Base-by-base conservation (phyloP, 2,888 invertebrate genomes). In the Leucophora obtusa region DNA sequence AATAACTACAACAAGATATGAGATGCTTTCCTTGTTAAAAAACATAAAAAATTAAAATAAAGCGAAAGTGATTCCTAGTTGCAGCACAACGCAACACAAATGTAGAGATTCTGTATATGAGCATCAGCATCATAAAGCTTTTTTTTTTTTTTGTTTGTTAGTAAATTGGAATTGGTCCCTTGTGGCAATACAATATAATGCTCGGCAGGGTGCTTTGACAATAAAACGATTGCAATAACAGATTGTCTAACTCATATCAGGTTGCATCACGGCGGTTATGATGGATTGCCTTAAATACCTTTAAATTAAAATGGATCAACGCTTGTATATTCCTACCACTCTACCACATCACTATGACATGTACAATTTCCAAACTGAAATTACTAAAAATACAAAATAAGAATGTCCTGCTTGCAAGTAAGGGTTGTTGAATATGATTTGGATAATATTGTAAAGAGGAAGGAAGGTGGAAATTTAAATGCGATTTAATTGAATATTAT, bases 161-260 rank as follows among this genome's bases (percentile, higher is more conserved):
- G 28, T 82, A 84, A 84, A 83, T 85, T 84, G 83, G 88, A 90
- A 90, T 90, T 89, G 90, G 89, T 90, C 90, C 90, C 90, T 89
- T 89, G 90, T 88, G 90, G 87, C 89, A 87, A 85, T 85, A 86
- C 90, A 89, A 90, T 89, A 89, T 88, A 89, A 89, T 85, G 87
- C 90, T 86, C 88, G 86, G 86, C 89, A 86, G 89, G 90, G 88
- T 83, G 84, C 71, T 77, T 33, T 72, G 70, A 74, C 78, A 71
- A 80, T 80, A 65, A 58, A 79, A 84, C 86, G 87, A 87, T 87
- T 87, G 89, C 86, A 86, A 81, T 85, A 88, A 84, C 87, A 87
- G 87, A 88, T 88, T 88, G 88, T 86, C 85, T 84, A 83, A 86
- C 87, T 88, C 89, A 88, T 88, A 88, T 88, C 88, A 86, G 84